These are phyloP conservation scores for Chroicocephalus ridibundus DNA, from an alignment of 2,113 vertebrate genomes.

Conservation along the genomic window DNA sequence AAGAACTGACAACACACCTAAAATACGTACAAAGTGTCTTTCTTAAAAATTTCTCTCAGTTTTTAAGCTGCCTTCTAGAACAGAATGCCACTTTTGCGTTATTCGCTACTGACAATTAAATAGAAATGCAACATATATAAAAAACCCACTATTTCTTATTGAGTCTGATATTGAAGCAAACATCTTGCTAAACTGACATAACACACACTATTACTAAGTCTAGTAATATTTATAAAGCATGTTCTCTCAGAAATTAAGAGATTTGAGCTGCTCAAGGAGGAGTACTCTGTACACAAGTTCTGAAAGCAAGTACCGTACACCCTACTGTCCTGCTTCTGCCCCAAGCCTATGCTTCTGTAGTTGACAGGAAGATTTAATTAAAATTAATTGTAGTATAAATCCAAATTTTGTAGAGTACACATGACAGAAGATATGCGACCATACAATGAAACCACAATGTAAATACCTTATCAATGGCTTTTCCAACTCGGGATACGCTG, in stretches of 20 bases:
- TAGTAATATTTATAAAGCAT: background rate
- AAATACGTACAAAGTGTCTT: fast-evolving
- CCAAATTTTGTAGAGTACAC: background rate
- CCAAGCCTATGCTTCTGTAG: background rate
- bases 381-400: background rate
- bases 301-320: background rate
- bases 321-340: background rate
- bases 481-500: constrained; percentile 85
- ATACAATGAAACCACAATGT: background rate
- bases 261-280: background rate
- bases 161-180: background rate
- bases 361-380: background rate
- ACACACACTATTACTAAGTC: background rate
- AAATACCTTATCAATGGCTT: constrained; percentile 87
- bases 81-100: background rate
- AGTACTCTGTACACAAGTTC: background rate
- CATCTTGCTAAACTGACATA: background rate
- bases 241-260: background rate
- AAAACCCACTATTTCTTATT: background rate
- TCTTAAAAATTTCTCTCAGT: background rate
- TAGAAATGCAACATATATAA: background rate
- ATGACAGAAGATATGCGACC: background rate
- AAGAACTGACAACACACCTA: background rate
- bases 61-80: background rate
- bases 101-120: background rate